These are phyloP conservation scores for Prietella phreatophila DNA, from an alignment of 2,113 vertebrate species.

Conservation along the genomic window DNA sequence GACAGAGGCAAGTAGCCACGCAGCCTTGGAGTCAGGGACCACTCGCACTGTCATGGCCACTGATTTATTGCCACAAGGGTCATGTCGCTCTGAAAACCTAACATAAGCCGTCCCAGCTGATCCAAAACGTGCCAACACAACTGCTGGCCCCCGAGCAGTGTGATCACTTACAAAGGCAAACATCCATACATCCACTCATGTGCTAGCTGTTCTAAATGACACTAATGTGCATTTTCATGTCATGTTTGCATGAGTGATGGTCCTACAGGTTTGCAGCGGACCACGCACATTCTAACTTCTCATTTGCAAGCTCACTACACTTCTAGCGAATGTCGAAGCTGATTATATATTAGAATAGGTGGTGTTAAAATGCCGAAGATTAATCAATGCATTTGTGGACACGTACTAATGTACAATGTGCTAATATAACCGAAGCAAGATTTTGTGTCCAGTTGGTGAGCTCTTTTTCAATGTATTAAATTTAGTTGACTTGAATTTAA, in stretches of 20 bases:
- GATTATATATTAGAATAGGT: not conserved
- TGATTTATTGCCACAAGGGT: conserved; percentile 66
- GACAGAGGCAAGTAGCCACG: conserved; percentile 60
- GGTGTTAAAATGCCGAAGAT: not conserved
- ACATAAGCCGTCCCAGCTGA: conserved; percentile 60
- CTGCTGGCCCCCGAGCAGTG: conserved; percentile 35
- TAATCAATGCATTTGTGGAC: not conserved
- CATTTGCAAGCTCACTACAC: not conserved
- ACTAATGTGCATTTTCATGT: conserved; percentile 23
- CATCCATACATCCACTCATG: conserved; percentile 35
- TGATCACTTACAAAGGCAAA: conserved; percentile 44
- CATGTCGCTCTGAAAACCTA: conserved; percentile 52
- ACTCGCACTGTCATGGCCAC: conserved; percentile 59
- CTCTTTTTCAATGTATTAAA: not conserved
- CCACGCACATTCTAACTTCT: conserved; percentile 1
- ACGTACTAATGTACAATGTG: not conserved
- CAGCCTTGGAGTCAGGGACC: conserved; percentile 67
- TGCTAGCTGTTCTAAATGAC: conserved; percentile 41
- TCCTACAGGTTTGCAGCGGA: not conserved
- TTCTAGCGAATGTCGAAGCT: not conserved
- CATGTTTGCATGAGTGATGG: conserved; percentile 29
- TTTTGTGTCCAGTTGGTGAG: not conserved
- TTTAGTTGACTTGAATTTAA: not conserved
- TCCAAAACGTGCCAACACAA: conserved; percentile 56
- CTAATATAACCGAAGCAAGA: not conserved